Evolutionary conservation across 2,888 invertebrate genomes (phyloP), one percentile per base, ranked within the genome.

Genomic region (Rugalucina vietnamica): DNA sequence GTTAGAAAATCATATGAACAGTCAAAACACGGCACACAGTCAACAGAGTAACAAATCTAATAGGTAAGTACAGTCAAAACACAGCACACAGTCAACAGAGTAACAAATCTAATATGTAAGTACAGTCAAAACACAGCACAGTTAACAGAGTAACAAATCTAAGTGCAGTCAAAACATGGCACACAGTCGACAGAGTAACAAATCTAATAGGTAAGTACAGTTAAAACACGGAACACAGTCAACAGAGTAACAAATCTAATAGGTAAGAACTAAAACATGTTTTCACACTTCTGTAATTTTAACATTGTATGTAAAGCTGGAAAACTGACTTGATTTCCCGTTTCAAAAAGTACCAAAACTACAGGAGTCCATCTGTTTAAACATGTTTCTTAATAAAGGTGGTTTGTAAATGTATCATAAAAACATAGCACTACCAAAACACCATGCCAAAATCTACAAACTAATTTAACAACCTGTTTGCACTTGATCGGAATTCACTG

Each of bases 1-100:
- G 71, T 87, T 93, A 88, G 94, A 95, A 84, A 91, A 91, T 87
- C 93, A 91, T 82, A 91, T 93, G 88, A 93, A 93, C 87, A 90
- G 91, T 83, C 92, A 93, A 88, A 93, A 93, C 85, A 88, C 91
- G 57, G 92, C 92, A 57, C 91, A 93, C 79, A 93, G 79, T 72
- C 87, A 88, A 43, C 60, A 90, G 82, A 88, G 87, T 87, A 82
- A 81, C 80, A 57, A 82, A 86, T 77, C n/a, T n/a, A 85, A 88
- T 79, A 90, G 89, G 91, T 90, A 82, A 82, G 60, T 21, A n/a
- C 29, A 36, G 21, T n/a, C n/a, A n/a, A n/a, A n/a, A n/a, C n/a
- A n/a, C 91, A 54, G 92, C 91, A 54, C 91, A 93, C 79, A 92
- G 77, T 69, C 86, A 87, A 54, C 60, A 81, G 81, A 88, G 86